These are phyloP conservation scores for Pollicipes pollicipes DNA, from an alignment of 1,140 invertebrate genomes.

Conservation along the genomic window DNA sequence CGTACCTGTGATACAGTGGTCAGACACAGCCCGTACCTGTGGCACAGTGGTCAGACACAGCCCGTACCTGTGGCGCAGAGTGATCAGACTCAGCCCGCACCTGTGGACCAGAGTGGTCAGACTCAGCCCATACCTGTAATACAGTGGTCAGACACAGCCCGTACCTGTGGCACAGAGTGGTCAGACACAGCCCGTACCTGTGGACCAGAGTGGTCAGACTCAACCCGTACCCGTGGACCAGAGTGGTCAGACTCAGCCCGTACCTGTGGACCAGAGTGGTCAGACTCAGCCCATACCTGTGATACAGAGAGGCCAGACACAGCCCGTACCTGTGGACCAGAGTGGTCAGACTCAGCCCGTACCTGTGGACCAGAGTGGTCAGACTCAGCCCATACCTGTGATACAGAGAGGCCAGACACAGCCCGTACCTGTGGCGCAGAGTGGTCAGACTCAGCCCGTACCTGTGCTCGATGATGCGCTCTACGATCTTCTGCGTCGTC, in stretches of 20 bases:
- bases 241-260: too few relatives aligned
- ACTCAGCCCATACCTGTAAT: background rate
- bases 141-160: background rate
- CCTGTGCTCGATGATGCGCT: conserved; percentile 87
- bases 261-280: too few relatives aligned
- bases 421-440: background rate
- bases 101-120: background rate
- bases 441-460: conserved; percentile 22
- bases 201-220: too few relatives aligned
- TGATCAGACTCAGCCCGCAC: background rate
- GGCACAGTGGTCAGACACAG: too few relatives aligned
- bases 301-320: too few relatives aligned
- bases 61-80: too few relatives aligned
- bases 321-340: too few relatives aligned
- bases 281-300: too few relatives aligned
- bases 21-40: background rate
- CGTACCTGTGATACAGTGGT: background rate
- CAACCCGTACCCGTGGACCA: too few relatives aligned
- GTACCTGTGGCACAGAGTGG: too few relatives aligned
- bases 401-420: background rate
- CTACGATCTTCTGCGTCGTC: conserved; percentile 92
- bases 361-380: background rate
- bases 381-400: background rate
- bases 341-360: too few relatives aligned
- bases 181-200: too few relatives aligned